Evolutionary conservation across 1,140 invertebrate genomes (phyloP).

Genomic region (Ostrea edulis): DNA sequence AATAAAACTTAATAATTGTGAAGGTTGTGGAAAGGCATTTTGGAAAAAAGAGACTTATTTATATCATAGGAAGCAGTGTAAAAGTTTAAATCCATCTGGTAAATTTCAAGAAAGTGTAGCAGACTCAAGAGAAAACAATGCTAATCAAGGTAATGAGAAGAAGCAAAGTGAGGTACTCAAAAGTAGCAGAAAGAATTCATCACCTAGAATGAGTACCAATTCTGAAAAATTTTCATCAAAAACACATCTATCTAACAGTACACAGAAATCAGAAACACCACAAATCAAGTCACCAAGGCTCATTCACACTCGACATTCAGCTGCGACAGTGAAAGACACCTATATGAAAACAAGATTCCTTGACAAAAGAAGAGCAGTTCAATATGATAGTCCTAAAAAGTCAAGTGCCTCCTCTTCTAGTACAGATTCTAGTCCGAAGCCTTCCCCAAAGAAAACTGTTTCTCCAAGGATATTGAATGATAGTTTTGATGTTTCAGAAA

Average conservation of each 20-base stretch:
- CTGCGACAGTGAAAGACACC: constrained; percentile 38
- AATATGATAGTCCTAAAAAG: constrained; percentile 27
- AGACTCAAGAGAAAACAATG: neutral
- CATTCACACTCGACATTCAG: constrained; percentile 43
- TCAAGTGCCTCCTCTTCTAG: neutral
- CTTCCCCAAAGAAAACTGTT: constrained; percentile 32
- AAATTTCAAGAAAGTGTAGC: neutral
- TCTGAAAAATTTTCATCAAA: neutral
- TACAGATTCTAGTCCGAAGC: neutral
- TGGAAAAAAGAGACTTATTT: constrained; percentile 59
- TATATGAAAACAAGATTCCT: constrained; percentile 52
- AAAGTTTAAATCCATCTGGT: neutral
- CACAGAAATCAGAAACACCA: neutral
- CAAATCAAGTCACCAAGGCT: constrained; percentile 8
- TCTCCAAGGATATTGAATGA: constrained; percentile 1
- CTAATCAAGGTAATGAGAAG: neutral
- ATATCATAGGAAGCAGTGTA: constrained; percentile 52
- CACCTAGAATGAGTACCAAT: neutral
- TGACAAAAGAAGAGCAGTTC: constrained; percentile 52
- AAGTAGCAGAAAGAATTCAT: neutral
- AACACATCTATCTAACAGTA: neutral
- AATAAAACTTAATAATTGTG: constrained; percentile 57
- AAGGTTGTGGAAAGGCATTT: constrained; percentile 60
- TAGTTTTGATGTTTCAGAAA: neutral
- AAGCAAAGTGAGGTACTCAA: neutral